Percentiles rank a stretch among this genome's conserved stretches.
Evolutionary conservation across 2,888 invertebrate species (phyloP).

Genomic region (Eupithecia vulgata): DNA sequence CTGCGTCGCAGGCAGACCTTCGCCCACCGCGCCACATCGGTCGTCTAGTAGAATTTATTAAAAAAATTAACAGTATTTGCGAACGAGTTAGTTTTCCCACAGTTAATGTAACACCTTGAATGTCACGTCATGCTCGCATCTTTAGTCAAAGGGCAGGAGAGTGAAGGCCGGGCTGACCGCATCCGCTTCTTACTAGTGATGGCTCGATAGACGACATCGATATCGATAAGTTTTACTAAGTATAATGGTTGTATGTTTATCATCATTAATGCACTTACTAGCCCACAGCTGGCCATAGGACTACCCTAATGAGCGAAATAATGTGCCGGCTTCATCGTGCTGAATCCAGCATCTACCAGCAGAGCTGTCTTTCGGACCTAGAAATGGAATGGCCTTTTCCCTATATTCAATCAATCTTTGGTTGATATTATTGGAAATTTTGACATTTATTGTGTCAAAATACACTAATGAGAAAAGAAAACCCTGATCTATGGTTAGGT

Average conservation of each 20-base stretch:
- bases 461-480: too few relatives aligned
- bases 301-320: not conserved
- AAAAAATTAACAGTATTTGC: too few relatives aligned
- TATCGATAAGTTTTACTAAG: not conserved
- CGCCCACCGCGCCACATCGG: too few relatives aligned
- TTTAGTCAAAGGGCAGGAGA: slow-evolving; percentile 67
- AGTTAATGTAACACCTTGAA: slow-evolving; percentile 46
- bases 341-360: not conserved
- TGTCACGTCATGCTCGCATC: slow-evolving; percentile 46
- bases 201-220: slow-evolving; percentile 1
- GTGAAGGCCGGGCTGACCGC: slow-evolving; percentile 72
- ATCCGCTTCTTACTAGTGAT: slow-evolving; percentile 56
- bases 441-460: too few relatives aligned
- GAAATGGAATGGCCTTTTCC: not conserved
- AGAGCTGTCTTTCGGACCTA: not conserved
- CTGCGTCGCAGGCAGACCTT: too few relatives aligned
- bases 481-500: too few relatives aligned
- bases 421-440: too few relatives aligned
- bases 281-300: not conserved
- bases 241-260: not conserved
- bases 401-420: not conserved
- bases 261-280: not conserved
- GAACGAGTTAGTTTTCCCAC: slow-evolving; percentile 34
- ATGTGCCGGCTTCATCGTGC: not conserved
- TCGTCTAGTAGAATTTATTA: too few relatives aligned